Conservation (phyloP, 1,140 invertebrate species). For the Zaprionus vittiger region DNA sequence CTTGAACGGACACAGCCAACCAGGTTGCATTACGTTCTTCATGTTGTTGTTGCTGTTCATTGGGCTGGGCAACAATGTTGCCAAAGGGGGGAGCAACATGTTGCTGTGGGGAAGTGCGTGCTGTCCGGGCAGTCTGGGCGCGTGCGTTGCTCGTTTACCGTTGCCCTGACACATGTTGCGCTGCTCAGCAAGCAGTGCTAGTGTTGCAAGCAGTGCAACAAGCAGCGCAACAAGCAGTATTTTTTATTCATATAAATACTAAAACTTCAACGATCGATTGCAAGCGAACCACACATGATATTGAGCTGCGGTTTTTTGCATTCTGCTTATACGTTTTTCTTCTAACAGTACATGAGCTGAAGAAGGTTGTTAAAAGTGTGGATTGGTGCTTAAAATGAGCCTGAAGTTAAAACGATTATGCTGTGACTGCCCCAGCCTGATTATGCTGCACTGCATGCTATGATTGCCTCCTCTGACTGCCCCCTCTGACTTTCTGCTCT, state of each 20-base stretch:
- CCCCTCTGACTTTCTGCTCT: too few species aligned
- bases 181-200: background rate
- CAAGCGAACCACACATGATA: background rate
- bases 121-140: background rate
- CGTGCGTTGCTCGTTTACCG: background rate
- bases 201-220: background rate
- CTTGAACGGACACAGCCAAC: conserved; percentile 56
- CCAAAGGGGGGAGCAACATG: conserved; percentile 28
- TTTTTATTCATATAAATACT: background rate
- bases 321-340: background rate
- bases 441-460: too few species aligned
- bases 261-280: background rate
- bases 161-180: too few species aligned
- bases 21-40: conserved; percentile 37
- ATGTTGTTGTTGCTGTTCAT: background rate
- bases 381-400: background rate
- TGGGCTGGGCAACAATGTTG: conserved; percentile 15
- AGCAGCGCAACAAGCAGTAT: background rate
- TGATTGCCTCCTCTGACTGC: too few species aligned
- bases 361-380: background rate
- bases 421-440: too few species aligned
- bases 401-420: too few species aligned
- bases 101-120: conserved; percentile 8
- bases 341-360: background rate
- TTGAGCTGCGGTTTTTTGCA: background rate